These are phyloP conservation scores for Drosophila saltans DNA, from an alignment of 1,140 invertebrate species.

Conservation along the genomic window DNA sequence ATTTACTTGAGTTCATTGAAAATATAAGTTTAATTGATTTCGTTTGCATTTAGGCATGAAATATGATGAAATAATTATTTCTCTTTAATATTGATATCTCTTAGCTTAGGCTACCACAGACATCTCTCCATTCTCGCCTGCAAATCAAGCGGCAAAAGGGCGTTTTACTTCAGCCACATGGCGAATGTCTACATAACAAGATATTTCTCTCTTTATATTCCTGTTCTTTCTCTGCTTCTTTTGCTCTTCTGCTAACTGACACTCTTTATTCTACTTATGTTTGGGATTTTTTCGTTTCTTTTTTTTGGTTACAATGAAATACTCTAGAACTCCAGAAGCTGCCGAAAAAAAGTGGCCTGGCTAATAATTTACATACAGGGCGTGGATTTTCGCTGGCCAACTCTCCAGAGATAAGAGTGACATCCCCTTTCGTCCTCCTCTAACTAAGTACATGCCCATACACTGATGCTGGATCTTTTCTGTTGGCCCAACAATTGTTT, in stretches of 20 bases:
- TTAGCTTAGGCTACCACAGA: slow-evolving; percentile 23
- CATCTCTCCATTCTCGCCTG: slow-evolving; percentile 21
- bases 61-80: neutral
- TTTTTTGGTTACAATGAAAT: slow-evolving; percentile 15
- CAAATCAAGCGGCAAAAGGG: slow-evolving; percentile 66
- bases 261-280: slow-evolving; percentile 6
- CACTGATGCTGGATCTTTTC: neutral
- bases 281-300: slow-evolving; percentile 21
- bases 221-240: slow-evolving; percentile 24
- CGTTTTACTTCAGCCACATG: slow-evolving; percentile 70
- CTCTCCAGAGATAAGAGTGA: slow-evolving; percentile 48
- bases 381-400: slow-evolving; percentile 73
- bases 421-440: slow-evolving; percentile 9
- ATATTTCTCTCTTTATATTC: slow-evolving; percentile 12
- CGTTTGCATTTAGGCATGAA: neutral
- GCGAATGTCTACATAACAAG: slow-evolving; percentile 52
- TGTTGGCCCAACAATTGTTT: slow-evolving; percentile 67
- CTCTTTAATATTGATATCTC: slow-evolving; percentile 30
- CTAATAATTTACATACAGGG: slow-evolving; percentile 83
- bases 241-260: neutral
- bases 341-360: slow-evolving; percentile 71
- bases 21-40: slow-evolving; percentile 1
- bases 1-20: too few species aligned
- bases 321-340: slow-evolving; percentile 61
- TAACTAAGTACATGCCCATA: neutral